phyloP scores from a whole-genome alignment of 2,797 vertebrate genomes.

The Helarctos malayanus region DNA sequence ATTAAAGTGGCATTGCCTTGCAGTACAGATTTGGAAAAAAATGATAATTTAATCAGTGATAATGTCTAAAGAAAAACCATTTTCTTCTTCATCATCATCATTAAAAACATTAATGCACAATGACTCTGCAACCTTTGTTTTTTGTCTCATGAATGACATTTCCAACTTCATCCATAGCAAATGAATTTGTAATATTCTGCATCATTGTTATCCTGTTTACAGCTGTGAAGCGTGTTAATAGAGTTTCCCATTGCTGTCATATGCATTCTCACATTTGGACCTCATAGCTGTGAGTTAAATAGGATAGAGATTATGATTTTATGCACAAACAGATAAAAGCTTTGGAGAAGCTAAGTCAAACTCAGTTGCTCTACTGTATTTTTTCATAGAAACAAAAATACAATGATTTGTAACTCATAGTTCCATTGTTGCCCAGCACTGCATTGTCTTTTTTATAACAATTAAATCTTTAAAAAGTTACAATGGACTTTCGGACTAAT shows the following conservation, averaged over 20 bases:
- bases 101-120: not conserved
- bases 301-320: not conserved
- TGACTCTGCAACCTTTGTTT: not conserved
- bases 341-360: not conserved
- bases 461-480: not conserved
- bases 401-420: not conserved
- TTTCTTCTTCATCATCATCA: not conserved
- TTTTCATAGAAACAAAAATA: conserved; percentile 48
- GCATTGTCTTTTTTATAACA: not conserved
- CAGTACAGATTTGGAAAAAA: not conserved
- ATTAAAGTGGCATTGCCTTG: not conserved
- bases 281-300: conserved; percentile 3
- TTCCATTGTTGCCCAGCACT: not conserved
- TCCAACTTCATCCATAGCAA: not conserved
- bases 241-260: not conserved
- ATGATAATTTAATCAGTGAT: not conserved
- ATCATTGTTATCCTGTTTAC: not conserved
- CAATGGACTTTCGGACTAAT: not conserved
- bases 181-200: conserved; percentile 20
- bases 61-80: not conserved
- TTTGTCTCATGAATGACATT: not conserved
- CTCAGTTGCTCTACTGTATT: not conserved
- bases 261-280: conserved; percentile 21
- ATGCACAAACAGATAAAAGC: not conserved
- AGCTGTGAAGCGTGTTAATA: not conserved